These are phyloP conservation scores for Nomada goodeniana DNA, from an alignment of 2,888 invertebrate species.

Conservation along the genomic window DNA sequence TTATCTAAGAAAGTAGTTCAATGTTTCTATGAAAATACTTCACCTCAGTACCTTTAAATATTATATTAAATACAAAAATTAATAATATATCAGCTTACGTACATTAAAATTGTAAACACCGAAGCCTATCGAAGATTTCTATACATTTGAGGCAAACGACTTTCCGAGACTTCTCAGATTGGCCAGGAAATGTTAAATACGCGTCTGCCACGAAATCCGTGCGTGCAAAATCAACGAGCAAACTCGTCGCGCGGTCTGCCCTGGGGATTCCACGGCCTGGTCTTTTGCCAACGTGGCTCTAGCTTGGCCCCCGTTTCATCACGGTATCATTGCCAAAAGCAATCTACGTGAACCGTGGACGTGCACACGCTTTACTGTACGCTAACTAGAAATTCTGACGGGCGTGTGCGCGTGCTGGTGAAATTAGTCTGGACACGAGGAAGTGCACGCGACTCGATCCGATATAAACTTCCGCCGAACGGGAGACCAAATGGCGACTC, in stretches of 20 bases:
- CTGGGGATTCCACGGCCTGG: constrained; percentile 70
- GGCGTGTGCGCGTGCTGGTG: constrained; percentile 18
- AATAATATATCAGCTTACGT: neutral
- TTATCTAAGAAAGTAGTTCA: too few species aligned
- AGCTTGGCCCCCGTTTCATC: constrained; percentile 50
- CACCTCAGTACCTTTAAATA: too few species aligned
- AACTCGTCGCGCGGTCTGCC: constrained; percentile 76
- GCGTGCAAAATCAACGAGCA: constrained; percentile 34
- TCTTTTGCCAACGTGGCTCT: constrained; percentile 70
- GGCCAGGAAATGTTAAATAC: neutral
- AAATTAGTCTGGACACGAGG: constrained; percentile 59
- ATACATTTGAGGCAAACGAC: neutral
- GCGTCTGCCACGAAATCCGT: constrained; percentile 12
- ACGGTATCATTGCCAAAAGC: constrained; percentile 60
- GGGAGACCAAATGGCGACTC: constrained; percentile 35
- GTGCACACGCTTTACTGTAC: constrained; percentile 14
- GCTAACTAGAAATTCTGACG: constrained; percentile 56
- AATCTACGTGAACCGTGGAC: constrained; percentile 47
- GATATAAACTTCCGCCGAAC: constrained; percentile 52
- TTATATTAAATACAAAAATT: too few species aligned
- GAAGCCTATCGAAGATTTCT: neutral
- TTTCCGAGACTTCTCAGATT: neutral
- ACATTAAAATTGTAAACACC: neutral
- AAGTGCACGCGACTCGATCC: constrained; percentile 42
- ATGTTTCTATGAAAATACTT: too few species aligned